Evolutionary conservation across 2,113 vertebrate species (phyloP), one percentile per base, ranked within the genome.

Genomic region (Hemiscyllium ocellatum): DNA sequence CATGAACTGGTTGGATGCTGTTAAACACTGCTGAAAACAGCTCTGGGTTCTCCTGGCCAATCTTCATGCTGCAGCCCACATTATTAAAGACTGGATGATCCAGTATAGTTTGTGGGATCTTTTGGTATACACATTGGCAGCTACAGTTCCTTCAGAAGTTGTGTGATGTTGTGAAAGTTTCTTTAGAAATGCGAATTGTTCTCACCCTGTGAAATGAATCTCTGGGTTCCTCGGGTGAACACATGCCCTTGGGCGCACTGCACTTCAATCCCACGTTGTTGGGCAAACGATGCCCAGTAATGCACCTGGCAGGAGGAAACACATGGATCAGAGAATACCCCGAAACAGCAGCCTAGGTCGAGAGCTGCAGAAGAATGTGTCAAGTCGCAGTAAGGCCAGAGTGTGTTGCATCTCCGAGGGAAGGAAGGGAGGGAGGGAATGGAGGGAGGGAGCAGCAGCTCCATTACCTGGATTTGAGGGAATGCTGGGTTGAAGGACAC

Each of bases 211-310:
- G 99, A 98, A 96, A 99, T 99, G 83, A 99, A 98, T 83, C 99
- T 98, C 97, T 99, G 99, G 22, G 98, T 98, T 80, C 99, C 99
- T 0, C 98, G 98, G 96, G 98, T 99, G 96, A 99, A 99, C 96
- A 99, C 97, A 69, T 99, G 98, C 1, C 99, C 99, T 96, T 99
- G 98, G 96, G 97, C 98, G 95, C 99, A 99, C 95, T 99, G 99
- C 96, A 99, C 97, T 96, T 99, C 99, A 96, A 99, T 97, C 0
- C 99, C 99, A 20, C 99, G 98, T 96, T 99, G 99, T 97, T 99
- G 99, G 50, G 99, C 99, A 78, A 99, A 99, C 37, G 99, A 99
- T 26, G 99, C 99, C 99, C 99, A 99, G 96, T 99, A 99, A 97
- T 99, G 98, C 80, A 99, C 98, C 99, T 99, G 96, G 0, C 26